A percentile compares a stretch with the other conserved stretches of the same genome.
Conservation (phyloP, 2,888 invertebrate genomes). For the Eurois occulta region DNA sequence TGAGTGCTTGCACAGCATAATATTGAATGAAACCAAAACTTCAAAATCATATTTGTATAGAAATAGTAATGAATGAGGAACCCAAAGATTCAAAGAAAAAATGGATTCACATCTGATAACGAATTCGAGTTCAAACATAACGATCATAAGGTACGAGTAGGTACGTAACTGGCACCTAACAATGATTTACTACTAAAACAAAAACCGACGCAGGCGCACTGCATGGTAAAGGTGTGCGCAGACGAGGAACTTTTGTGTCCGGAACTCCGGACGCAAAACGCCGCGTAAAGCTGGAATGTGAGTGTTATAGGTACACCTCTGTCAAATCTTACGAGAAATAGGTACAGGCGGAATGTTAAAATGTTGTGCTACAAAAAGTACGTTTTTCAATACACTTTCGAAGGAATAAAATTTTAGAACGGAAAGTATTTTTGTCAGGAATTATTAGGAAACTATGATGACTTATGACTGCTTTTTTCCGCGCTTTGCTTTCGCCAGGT, state of each 20-base stretch:
- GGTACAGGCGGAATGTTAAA: background rate
- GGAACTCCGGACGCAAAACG: background rate
- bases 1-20: background rate
- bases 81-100: conserved; percentile 31
- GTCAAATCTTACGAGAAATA: background rate
- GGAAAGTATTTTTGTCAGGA: too few relatives aligned
- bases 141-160: conserved; percentile 39
- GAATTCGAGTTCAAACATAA: conserved; percentile 51
- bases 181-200: conserved; percentile 64
- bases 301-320: background rate
- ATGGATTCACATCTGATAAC: conserved; percentile 45
- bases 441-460: too few relatives aligned
- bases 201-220: conserved; percentile 56
- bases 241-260: background rate
- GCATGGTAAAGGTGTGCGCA: conserved; percentile 27
- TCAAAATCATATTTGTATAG: conserved; percentile 20
- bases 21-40: conserved; percentile 17
- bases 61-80: conserved; percentile 52
- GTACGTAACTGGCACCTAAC: conserved; percentile 62
- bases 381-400: too few relatives aligned
- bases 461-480: too few relatives aligned
- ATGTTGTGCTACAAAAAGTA: background rate
- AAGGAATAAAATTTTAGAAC: too few relatives aligned
- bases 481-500: too few relatives aligned
- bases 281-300: background rate